Evolutionary conservation across 2,797 vertebrate genomes (phyloP), one percentile per base, ranked within the genome.

Genomic region (Onychomys torridus): DNA sequence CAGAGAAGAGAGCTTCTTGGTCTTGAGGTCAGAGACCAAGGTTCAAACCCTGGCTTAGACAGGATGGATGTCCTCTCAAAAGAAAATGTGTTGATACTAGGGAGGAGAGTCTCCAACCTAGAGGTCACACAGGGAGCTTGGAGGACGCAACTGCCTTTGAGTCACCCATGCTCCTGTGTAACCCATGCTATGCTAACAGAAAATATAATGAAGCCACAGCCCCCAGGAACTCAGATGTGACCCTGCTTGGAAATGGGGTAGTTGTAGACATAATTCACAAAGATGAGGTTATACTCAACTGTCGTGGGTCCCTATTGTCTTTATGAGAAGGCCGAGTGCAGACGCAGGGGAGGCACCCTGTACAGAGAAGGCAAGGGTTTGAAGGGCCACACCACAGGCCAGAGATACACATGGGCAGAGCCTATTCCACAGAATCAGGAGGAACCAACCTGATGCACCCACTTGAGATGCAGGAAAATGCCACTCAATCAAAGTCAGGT

Each of bases 211-310:
- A 67, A 63, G n/a, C 37, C 2, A 11, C 19, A 89, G 34, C 5
- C 37, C 10, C 19, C 23, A 34, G 34, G 43, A 67, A 75, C 82
- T 52, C 43, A 86, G 32, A 52, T n/a, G 34, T 63, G 43, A 17
- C 32, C 40, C 89, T 90, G 43, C 65, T 40, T 92, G 76, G 34
- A 96, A 92, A 73, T 37, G 92, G 75, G 16, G 27, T 69, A 65
- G 27, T 27, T 77, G 67, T 63, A 43, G 52, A 16, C 25, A 6
- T 13, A 75, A 43, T 43, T 84, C 37, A 46, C 40, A 40, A 63
- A 59, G 27, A 85, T 78, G 63, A 67, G 14, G 3, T 34, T 88
- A 61, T 43, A 71, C 43, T 61, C 55, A 34, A 73, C 16, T 11
- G 57, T 27, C 5, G 14, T 81, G 43, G 40, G 34, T 25, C 61